These are phyloP conservation scores for Drosophila micromelanica DNA, from an alignment of 1,140 invertebrate genomes.

Conservation along the genomic window DNA sequence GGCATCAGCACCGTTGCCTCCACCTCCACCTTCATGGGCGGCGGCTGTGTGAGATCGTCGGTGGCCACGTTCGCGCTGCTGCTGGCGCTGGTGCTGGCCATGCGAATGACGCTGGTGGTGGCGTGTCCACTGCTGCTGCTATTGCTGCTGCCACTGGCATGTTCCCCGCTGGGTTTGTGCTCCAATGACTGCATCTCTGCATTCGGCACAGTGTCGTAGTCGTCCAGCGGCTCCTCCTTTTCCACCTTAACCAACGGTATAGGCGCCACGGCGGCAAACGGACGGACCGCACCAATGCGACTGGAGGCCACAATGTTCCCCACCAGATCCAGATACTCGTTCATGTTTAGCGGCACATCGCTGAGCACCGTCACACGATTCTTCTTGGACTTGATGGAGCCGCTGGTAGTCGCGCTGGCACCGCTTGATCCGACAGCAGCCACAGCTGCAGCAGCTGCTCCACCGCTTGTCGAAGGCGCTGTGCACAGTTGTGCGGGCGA, in stretches of 20 bases:
- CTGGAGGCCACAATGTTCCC: constrained; percentile 81
- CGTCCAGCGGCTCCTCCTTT: constrained; percentile 76
- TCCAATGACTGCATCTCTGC: constrained; percentile 23
- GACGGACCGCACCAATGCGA: constrained; percentile 62
- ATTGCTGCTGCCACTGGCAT: constrained; percentile 34
- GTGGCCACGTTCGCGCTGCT: constrained; percentile 23
- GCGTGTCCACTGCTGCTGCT: constrained; percentile 45
- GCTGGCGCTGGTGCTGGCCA: constrained; percentile 72
- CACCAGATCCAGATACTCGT: constrained; percentile 79
- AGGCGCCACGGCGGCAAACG: constrained; percentile 69
- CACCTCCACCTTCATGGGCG: constrained; percentile 66
- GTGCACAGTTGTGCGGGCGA: constrained; percentile 42
- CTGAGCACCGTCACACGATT: constrained; percentile 78
- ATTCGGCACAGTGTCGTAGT: constrained; percentile 48
- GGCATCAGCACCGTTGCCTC: constrained; percentile 55
- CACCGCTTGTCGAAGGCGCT: constrained; percentile 57
- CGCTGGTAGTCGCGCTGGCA: constrained; percentile 28
- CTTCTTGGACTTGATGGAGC: constrained; percentile 63
- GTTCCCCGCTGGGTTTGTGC: constrained; percentile 56
- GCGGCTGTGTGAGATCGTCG: constrained; percentile 69
- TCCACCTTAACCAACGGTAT: constrained; percentile 77
- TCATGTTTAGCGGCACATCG: constrained; percentile 81
- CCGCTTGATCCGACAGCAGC: neutral
- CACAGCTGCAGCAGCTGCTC: constrained; percentile 25
- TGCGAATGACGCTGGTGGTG: constrained; percentile 80